Conservation (phyloP, 2,888 invertebrate species). For the Caenorhabditis sinica region DNA sequence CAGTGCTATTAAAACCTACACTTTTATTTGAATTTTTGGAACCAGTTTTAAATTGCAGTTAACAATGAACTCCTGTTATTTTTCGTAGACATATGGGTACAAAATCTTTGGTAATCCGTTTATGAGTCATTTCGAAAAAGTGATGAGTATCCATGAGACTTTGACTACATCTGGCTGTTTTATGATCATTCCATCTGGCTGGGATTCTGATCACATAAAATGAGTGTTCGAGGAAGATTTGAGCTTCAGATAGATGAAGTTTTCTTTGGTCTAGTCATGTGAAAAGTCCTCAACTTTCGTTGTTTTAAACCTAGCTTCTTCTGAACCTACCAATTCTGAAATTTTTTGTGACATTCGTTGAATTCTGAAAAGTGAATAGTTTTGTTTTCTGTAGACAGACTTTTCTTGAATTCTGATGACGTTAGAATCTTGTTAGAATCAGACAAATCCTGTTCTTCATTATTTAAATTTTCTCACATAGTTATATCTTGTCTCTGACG, state of each 20-base stretch:
- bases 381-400: background rate
- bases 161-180: slow-evolving; percentile 1
- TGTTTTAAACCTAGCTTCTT: background rate
- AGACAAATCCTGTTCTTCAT: no score
- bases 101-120: background rate
- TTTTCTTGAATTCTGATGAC: background rate
- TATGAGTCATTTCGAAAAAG: background rate
- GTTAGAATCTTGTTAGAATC: background rate
- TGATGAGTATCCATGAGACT: background rate
- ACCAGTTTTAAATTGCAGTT: no score
- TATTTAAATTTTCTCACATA: background rate
- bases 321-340: no score
- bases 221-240: background rate
- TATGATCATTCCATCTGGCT: slow-evolving; percentile 1
- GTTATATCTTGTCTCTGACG: background rate
- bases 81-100: background rate
- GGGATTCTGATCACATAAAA: slow-evolving; percentile 1
- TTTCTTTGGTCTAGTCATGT: background rate
- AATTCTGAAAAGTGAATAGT: no score
- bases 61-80: background rate
- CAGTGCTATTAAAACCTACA: no score
- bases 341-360: background rate
- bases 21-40: background rate
- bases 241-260: background rate
- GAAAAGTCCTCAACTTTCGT: background rate